phyloP scores from a whole-genome alignment of 2,113 vertebrate species.

The Scartelaos histophorus region DNA sequence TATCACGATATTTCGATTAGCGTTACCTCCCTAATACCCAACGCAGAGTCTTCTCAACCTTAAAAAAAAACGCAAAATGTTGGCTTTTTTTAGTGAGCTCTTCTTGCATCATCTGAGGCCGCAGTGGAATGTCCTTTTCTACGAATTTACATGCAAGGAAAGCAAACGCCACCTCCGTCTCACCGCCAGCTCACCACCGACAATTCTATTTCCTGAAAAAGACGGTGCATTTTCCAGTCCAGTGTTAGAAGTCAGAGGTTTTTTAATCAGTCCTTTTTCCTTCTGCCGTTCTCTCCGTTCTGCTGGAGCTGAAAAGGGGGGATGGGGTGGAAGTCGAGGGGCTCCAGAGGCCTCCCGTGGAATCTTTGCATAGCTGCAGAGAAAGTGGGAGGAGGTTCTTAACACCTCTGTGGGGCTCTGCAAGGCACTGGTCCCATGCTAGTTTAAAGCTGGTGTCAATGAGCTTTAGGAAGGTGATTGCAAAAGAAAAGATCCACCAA shows the following conservation, averaged over 20 bases:
- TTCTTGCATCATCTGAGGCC: constrained; percentile 20
- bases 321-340: constrained; percentile 45
- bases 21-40: no score
- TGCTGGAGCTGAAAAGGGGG: constrained; percentile 50
- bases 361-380: constrained; percentile 62
- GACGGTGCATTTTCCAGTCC: constrained; percentile 15
- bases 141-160: constrained; percentile 32
- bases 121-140: constrained; percentile 22
- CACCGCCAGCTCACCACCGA: constrained; percentile 9
- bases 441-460: not conserved
- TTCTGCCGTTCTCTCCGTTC: constrained; percentile 10
- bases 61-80: constrained; percentile 42
- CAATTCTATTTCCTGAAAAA: constrained; percentile 23
- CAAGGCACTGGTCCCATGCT: constrained; percentile 11
- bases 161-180: constrained; percentile 23
- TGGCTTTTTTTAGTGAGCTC: not conserved
- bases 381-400: constrained; percentile 59
- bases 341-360: constrained; percentile 58
- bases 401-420: constrained; percentile 38
- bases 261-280: constrained; percentile 38
- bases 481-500: not conserved
- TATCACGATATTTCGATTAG: no score
- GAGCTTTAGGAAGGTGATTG: not conserved
- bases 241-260: constrained; percentile 18
- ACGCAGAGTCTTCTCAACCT: constrained; percentile 27